phyloP scores from a whole-genome alignment of 1,140 invertebrate genomes.

The Samia ricini region DNA sequence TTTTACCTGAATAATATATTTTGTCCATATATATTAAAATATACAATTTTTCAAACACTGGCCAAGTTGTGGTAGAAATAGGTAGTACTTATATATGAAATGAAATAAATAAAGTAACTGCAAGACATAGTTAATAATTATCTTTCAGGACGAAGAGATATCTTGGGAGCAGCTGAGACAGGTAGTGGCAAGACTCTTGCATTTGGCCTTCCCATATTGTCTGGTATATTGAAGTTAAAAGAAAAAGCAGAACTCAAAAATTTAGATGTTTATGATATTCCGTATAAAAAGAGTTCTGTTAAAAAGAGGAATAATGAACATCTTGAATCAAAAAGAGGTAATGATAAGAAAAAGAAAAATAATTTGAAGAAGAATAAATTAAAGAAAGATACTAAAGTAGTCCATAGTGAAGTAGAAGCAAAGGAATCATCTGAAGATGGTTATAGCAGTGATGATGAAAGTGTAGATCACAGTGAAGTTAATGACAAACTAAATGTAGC shows the following conservation, averaged over 20 bases:
- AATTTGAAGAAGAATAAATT: conserved; percentile 32
- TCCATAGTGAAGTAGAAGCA: conserved; percentile 21
- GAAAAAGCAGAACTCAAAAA: conserved; percentile 56
- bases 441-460: conserved; percentile 52
- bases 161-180: conserved; percentile 97
- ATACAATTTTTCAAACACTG: too few relatives aligned
- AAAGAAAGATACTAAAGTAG: conserved; percentile 21
- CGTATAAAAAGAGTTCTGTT: conserved; percentile 59
- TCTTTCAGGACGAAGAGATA: conserved; percentile 84
- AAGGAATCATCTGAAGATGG: conserved; percentile 62
- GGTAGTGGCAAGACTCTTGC: conserved; percentile 98
- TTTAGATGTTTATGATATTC: conserved; percentile 61
- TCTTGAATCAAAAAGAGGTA: conserved; percentile 43
- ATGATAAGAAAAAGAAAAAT: conserved; percentile 25
- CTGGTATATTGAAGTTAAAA: conserved; percentile 88
- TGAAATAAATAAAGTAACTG: too few relatives aligned
- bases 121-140: neutral
- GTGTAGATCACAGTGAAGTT: conserved; percentile 32
- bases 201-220: conserved; percentile 95
- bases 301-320: conserved; percentile 38
- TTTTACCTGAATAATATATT: too few relatives aligned
- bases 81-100: too few relatives aligned
- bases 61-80: too few relatives aligned
- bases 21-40: too few relatives aligned
- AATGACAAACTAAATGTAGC: conserved; percentile 4